phyloP scores from a whole-genome alignment of 2,888 invertebrate genomes.

The Apantesis nais region DNA sequence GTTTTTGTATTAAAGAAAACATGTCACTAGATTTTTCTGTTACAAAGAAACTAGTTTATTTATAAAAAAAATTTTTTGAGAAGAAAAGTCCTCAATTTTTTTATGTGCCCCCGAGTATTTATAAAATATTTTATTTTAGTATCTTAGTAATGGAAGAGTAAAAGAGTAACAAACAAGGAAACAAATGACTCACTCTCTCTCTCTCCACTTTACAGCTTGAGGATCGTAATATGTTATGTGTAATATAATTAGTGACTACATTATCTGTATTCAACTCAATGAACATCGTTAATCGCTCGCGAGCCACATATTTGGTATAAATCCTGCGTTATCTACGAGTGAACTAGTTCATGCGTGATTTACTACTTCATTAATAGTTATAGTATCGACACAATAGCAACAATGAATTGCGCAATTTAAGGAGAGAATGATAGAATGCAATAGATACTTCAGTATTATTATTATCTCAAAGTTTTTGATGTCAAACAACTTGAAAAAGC shows the following conservation, averaged over 20 bases:
- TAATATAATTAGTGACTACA: constrained; percentile 6
- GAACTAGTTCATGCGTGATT: constrained; percentile 4
- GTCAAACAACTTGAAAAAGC: too few species aligned
- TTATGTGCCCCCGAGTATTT: too few species aligned
- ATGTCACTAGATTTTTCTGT: not conserved
- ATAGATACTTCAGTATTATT: too few species aligned
- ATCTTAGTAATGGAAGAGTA: too few species aligned
- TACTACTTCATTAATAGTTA: not conserved
- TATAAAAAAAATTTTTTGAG: too few species aligned
- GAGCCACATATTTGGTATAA: constrained; percentile 24
- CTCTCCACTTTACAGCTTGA: not conserved
- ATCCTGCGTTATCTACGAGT: constrained; percentile 21
- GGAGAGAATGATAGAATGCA: too few species aligned
- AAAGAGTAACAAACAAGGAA: not conserved
- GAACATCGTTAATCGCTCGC: constrained; percentile 30
- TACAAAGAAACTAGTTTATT: too few species aligned
- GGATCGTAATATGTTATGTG: constrained; percentile 1
- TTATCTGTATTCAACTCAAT: constrained; percentile 21
- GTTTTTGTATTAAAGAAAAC: not conserved
- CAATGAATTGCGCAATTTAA: not conserved
- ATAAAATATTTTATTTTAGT: too few species aligned
- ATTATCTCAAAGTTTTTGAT: too few species aligned
- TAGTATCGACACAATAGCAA: not conserved
- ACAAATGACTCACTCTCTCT: not conserved
- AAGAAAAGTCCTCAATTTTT: too few species aligned